Percentiles rank a stretch among this genome's conserved stretches.
These are phyloP conservation scores for Alaudala cheleensis DNA, from an alignment of 2,113 vertebrate genomes.

Conservation along the genomic window DNA sequence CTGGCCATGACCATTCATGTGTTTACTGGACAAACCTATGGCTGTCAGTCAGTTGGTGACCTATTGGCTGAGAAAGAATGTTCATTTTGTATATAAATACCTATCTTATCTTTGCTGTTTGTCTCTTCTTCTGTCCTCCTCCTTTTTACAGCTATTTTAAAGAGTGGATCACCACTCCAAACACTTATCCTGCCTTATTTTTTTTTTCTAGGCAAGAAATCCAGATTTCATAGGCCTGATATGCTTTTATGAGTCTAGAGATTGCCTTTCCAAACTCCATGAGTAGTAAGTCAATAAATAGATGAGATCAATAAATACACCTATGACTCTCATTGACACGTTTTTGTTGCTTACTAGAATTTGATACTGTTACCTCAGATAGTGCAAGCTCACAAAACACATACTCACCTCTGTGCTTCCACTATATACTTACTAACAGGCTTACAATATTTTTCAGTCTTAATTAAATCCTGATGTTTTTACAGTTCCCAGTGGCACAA, in stretches of 20 bases:
- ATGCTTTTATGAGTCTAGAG: background rate
- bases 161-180: background rate
- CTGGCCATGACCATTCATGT: background rate
- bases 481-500: background rate
- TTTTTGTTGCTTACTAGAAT: background rate
- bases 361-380: background rate
- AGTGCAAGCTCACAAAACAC: background rate
- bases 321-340: background rate
- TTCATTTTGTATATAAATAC: background rate
- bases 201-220: background rate
- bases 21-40: background rate
- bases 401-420: background rate
- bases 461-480: conserved; percentile 27
- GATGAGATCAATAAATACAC: background rate
- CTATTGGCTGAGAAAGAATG: background rate
- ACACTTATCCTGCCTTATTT: background rate
- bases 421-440: background rate
- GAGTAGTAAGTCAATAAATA: background rate
- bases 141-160: background rate
- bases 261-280: background rate
- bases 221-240: background rate
- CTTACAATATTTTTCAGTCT: background rate
- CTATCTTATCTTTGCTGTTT: background rate
- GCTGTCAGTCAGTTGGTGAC: background rate
- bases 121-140: background rate